These are phyloP conservation scores for Habroteleia sp. DNA, from an alignment of 2,888 invertebrate genomes.

Conservation along the genomic window DNA sequence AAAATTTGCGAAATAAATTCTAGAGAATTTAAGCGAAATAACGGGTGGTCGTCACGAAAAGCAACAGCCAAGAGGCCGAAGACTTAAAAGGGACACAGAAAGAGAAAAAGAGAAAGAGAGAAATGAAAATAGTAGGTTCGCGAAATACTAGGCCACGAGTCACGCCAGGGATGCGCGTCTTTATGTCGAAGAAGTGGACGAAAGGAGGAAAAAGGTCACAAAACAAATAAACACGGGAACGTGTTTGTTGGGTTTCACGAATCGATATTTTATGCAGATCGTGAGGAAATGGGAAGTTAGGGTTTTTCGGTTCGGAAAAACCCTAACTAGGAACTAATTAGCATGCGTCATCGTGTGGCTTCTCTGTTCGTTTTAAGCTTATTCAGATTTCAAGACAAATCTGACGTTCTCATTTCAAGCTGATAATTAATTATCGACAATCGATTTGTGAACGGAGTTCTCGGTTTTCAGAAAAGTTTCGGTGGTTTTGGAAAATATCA, in stretches of 20 bases:
- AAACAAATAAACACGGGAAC: too few relatives aligned
- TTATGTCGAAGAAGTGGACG: constrained; percentile 3
- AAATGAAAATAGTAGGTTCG: constrained; percentile 59
- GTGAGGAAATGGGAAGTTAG: constrained; percentile 20
- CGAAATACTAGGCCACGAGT: constrained; percentile 46
- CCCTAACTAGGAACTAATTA: constrained; percentile 48
- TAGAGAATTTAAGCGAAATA: constrained; percentile 57
- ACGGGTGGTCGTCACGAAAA: constrained; percentile 65
- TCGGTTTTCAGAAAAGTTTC: too few relatives aligned
- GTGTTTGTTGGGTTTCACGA: constrained; percentile 35
- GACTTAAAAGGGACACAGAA: constrained; percentile 41
- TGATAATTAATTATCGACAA: constrained; percentile 7
- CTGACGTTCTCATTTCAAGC: constrained; percentile 1
- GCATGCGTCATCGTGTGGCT: constrained; percentile 34
- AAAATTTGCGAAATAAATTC: constrained; percentile 67
- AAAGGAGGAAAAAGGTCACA: constrained; percentile 42
- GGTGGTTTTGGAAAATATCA: too few relatives aligned
- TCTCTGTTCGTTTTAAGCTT: neutral
- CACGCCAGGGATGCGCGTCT: constrained; percentile 39
- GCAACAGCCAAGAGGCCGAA: constrained; percentile 53
- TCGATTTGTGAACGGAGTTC: neutral
- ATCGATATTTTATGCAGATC: constrained; percentile 58
- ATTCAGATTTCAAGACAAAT: constrained; percentile 7
- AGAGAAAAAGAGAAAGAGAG: constrained; percentile 48
- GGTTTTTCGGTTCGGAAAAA: constrained; percentile 1